Evolutionary conservation across 2,888 invertebrate genomes (phyloP).

Genomic region (Tinea semifulvella): DNA sequence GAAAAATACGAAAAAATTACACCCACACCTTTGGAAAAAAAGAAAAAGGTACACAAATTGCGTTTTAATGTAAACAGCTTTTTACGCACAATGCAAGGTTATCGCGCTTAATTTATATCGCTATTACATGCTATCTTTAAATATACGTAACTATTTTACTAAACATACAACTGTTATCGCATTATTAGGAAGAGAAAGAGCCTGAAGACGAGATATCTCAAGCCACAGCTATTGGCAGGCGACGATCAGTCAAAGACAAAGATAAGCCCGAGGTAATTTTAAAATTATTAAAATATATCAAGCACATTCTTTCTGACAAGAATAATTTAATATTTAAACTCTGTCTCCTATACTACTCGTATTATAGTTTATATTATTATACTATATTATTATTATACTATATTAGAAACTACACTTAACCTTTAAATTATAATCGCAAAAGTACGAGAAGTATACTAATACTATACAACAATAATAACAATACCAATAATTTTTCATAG

Average conservation of each 20-base stretch:
- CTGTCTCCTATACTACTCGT: too few species aligned
- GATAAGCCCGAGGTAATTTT: conserved; percentile 47
- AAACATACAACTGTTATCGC: background rate
- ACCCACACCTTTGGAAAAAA: conserved; percentile 58
- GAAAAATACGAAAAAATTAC: conserved; percentile 74
- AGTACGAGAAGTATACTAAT: too few species aligned
- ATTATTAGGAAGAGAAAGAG: conserved; percentile 34
- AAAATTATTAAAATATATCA: background rate
- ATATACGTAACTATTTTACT: background rate
- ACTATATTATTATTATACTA: too few species aligned
- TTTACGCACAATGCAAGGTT: background rate
- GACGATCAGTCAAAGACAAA: conserved; percentile 54
- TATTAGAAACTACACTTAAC: too few species aligned
- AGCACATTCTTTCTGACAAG: too few species aligned
- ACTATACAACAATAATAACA: background rate
- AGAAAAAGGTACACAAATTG: conserved; percentile 48
- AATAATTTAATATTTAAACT: background rate
- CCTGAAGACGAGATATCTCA: conserved; percentile 40
- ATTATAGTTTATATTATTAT: too few species aligned
- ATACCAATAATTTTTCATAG: conserved; percentile 33
- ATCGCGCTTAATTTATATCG: background rate
- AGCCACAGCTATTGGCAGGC: conserved; percentile 45
- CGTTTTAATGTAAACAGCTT: background rate
- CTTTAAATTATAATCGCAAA: too few species aligned
- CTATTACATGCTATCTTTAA: background rate